Base-by-base conservation (phyloP, 2,113 vertebrate genomes). In the Agapornis roseicollis region DNA sequence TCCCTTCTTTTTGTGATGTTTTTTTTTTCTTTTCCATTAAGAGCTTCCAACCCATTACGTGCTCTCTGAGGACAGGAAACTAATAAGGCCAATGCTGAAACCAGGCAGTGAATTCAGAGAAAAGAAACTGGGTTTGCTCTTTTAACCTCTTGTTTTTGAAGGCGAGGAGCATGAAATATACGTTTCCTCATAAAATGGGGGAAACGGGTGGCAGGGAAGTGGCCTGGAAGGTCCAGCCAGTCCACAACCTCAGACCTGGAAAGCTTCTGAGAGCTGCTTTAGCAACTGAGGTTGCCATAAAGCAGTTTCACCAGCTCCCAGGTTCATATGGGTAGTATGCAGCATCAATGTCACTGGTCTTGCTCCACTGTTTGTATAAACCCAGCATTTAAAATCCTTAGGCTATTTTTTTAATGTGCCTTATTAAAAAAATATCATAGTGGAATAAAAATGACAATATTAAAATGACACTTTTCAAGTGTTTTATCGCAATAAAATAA, bases 291-390 rank as follows among this genome's bases (percentile, higher is more conserved):
- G 24, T 7, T 37, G 46, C 60, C 66, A 61, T 63, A 65, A 77
- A 41, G 60, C 60, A 49, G 69, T 35, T 78, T 35, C 87, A 55
- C 47, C 55, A 71, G 55, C 78, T 89, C 37, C 28, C 46, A 31
- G 70, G 16, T 27, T 39, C 2, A 3, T 41, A 7, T 0, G 6
- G n/a, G 5, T 3, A 27, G 10, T 10, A 33, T 50, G 39, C 1
- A 2, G 29, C 11, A 16, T 13, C 44, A 31, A 1, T 5, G 58
- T 14, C 65, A 63, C 49, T 46, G 49, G 4, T 47, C 29, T 33
- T 63, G 28, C 39, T 64, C 74, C 17, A 19, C 15, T 78, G 33
- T 49, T 69, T 70, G 17, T 49, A 24, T 11, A 74, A 95, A 60
- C 3, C 3, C 44, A 73, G 44, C 49, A 88, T 35, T 44, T 35